Evolutionary conservation across 2,888 invertebrate genomes (phyloP), one percentile per base, ranked within the genome.

Genomic region (Cynaeus angustus): DNA sequence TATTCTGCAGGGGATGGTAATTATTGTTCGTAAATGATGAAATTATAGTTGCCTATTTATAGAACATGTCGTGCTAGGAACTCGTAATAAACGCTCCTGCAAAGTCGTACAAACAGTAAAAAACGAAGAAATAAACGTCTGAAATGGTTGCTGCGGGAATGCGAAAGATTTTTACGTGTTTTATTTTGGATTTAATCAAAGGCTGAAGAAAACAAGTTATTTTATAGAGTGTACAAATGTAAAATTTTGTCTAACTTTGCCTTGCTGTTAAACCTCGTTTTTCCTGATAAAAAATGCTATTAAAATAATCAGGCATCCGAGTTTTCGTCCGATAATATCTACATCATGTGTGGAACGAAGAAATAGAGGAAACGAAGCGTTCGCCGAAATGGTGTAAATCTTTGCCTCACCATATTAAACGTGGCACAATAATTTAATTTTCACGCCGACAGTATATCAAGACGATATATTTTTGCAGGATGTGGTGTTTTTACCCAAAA

Each of bases 21-120:
- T 61, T 61, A 61, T 59, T 38, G 48, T 28, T 59, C 33, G 45
- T 59, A 46, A 46, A 28, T 61, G 50, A 45, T 59, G 46, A 45
- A 45, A 45, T 46, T 61, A 28, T 48, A 28, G 48, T 1, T 4
- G 13, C 16, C 46, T 61, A 50, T 61, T 61, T 61, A 61, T 61
- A 8, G 26, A 8, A n/a, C 16, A 33, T 16, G 38, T 48, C 38
- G 33, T 59, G 45, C 59, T 43, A 56, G 50, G 16, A 43, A 59
- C 26, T 13, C 38, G 41, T n/a, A 37, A 37, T 13, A 33, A 13
- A 33, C 14, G 26, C 10, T 33, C 16, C 33, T 9, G 33, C 33
- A 33, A 33, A 33, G 33, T n/a, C 33, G 33, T 33, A n/a, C n/a
- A 9, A 7, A 33, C 33, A n/a, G 21, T 21, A 21, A 21, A 21